Evolutionary conservation across 2,113 vertebrate species (phyloP), one percentile per base, ranked within the genome.

Genomic region (Rutilus rutilus): DNA sequence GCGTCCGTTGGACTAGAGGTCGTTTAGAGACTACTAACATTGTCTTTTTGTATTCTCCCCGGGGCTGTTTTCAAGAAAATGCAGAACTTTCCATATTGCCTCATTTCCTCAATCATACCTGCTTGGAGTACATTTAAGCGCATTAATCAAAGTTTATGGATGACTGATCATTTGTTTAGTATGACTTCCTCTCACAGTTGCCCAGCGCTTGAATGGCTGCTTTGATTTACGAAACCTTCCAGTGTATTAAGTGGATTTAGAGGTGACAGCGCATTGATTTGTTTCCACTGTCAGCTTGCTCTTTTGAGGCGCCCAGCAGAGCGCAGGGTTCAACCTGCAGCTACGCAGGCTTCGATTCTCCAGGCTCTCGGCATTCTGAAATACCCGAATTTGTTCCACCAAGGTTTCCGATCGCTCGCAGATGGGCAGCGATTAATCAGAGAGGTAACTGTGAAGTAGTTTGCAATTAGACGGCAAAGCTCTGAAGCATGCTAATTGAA

Each of bases 401-500:
- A 97, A 97, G 96, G 97, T 97, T 79, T 94, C 94, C 93, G 92
- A 95, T 96, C 95, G 95, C 95, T 98, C 96, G 96, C 97, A 99
- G 98, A 99, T 99, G 98, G 97, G 96, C 97, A 96, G 95, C 95
- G 97, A 98, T 98, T 99, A 99, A 98, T 99, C 97, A 97, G 97
- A 96, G 96, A 97, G 96, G 96, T 98, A 98, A 98, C 97, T 99
- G 97, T 98, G 98, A 99, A 99, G 98, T 98, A 99, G 97, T 97
- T 98, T 97, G 97, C 97, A 98, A 99, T 99, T 99, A 99, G 96
- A 96, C 96, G 95, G 96, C 96, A 97, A 99, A 97, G 97, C 98
- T 99, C 97, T 97, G 97, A 98, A 98, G 97, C 98, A 97, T 97
- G 96, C 96, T 99, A 99, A 99, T 98, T 99, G 97, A 99, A 99